Evolutionary conservation across 2,888 invertebrate species (phyloP).

Genomic region (Holacanthella duospinosa): DNA sequence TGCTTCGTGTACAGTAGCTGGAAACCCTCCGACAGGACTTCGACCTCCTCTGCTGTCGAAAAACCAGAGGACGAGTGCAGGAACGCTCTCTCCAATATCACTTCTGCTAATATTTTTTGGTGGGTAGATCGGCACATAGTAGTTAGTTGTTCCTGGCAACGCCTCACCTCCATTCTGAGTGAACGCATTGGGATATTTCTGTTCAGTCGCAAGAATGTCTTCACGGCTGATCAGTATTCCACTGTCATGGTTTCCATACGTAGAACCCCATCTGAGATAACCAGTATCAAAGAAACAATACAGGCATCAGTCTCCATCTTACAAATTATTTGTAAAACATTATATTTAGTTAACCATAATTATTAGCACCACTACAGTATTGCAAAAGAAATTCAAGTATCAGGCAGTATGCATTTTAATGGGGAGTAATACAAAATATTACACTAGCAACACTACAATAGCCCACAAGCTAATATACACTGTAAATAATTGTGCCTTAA

Average conservation of each 20-base stretch:
- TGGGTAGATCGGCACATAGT: slow-evolving; percentile 25
- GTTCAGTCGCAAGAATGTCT: slow-evolving; percentile 23
- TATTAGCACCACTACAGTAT: no score
- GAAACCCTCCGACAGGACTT: slow-evolving; percentile 22
- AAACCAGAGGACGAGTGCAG: slow-evolving; percentile 24
- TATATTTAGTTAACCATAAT: background rate
- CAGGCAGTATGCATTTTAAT: no score
- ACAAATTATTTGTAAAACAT: background rate
- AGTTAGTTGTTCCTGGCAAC: slow-evolving; percentile 22
- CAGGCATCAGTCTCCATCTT: background rate
- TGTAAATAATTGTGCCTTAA: no score
- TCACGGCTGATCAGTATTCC: slow-evolving; percentile 22
- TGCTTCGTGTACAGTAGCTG: slow-evolving; percentile 25
- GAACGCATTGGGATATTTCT: slow-evolving; percentile 19
- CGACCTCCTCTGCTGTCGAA: slow-evolving; percentile 27
- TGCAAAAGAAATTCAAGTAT: no score
- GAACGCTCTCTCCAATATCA: background rate
- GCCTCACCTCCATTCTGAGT: slow-evolving; percentile 21
- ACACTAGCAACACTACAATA: no score
- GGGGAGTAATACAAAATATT: no score
- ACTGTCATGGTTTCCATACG: slow-evolving; percentile 29
- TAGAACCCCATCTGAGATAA: slow-evolving; percentile 22
- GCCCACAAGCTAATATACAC: no score
- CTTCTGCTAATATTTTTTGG: slow-evolving; percentile 7
- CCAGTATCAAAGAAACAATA: background rate